These are phyloP conservation scores for Chelidonichthys spinosus DNA, from an alignment of 2,797 vertebrate species.

Conservation along the genomic window DNA sequence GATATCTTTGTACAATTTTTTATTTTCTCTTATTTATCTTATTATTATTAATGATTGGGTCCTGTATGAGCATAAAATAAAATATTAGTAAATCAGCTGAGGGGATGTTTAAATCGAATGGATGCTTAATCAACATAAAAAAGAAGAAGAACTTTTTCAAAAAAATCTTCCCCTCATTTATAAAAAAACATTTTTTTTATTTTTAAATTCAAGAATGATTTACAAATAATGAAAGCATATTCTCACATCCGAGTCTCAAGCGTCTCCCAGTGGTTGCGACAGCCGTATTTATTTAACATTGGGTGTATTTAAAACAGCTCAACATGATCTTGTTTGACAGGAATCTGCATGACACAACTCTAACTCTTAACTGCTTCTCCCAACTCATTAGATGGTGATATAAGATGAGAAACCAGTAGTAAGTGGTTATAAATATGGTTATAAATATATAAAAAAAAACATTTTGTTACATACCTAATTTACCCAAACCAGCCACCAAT, in stretches of 20 bases:
- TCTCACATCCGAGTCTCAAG: too few species aligned
- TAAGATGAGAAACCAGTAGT: background rate
- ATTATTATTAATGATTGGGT: background rate
- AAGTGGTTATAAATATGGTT: background rate
- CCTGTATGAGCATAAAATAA: background rate
- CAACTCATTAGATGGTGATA: background rate
- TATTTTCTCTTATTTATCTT: too few species aligned
- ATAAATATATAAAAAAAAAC: background rate
- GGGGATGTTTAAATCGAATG: background rate
- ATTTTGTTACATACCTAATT: conserved; percentile 78
- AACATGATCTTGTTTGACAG: background rate
- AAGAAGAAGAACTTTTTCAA: background rate
- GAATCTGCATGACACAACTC: conserved; percentile 9
- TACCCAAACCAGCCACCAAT: conserved; percentile 75
- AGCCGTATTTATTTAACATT: background rate
- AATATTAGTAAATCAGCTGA: background rate
- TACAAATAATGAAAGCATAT: too few species aligned
- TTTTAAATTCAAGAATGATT: background rate
- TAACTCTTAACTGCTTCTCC: background rate
- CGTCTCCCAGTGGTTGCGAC: background rate
- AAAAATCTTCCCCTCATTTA: background rate
- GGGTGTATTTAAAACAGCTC: conserved; percentile 5
- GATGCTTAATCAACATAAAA: background rate
- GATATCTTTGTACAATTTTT: background rate
- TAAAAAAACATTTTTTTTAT: background rate